Base-by-base conservation (phyloP, 2,888 invertebrate genomes). In the Agonopterix arenella region DNA sequence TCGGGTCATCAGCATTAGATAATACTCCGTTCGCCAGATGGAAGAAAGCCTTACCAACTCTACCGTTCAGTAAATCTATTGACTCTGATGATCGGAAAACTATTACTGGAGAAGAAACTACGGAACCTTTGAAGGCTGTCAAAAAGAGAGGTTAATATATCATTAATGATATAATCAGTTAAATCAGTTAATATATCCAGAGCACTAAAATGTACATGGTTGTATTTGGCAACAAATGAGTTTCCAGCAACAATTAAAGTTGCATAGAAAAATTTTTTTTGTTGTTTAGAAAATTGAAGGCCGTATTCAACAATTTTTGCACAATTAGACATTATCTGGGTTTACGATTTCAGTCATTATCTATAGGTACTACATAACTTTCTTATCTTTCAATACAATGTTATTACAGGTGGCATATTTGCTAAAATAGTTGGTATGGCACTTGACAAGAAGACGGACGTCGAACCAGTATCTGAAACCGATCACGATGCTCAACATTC, bases 41-140 rank as follows among this genome's bases (percentile, higher is more conserved):
- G 94, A 93, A 93, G 62, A 93, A 92, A 67, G 90, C 94, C 10
- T 64, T 94, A 11, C 92, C 92, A 4, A 88, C 88, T 8, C 70
- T 93, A 36, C 92, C 92, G 2, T 69, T 88, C 16, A 90, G 84
- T 48, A 91, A 91, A 73, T 91, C 91, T 51, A 86, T 90, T 49
- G 91, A 92, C 56, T 88, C 88, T 4, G 86, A 88, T 60, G 89
- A 89, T 44, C 68, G 78, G 2, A 86, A 84, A 62, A 68, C 75
- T 8, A 59, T 62, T 2, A 65, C 64, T 3, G 68, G 61, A 10
- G 83, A 83, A n/a, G 80, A 80, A 41, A 62, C 52, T 36, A 65
- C 70, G 44, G 77, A 75, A 51, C 64, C 75, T 1, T 56, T 62
- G 4, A 83, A 78, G 56, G 55, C 55, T 36, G 51, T 57, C 0